phyloP scores from a whole-genome alignment of 1,140 invertebrate genomes.

The Ruditapes philippinarum region DNA sequence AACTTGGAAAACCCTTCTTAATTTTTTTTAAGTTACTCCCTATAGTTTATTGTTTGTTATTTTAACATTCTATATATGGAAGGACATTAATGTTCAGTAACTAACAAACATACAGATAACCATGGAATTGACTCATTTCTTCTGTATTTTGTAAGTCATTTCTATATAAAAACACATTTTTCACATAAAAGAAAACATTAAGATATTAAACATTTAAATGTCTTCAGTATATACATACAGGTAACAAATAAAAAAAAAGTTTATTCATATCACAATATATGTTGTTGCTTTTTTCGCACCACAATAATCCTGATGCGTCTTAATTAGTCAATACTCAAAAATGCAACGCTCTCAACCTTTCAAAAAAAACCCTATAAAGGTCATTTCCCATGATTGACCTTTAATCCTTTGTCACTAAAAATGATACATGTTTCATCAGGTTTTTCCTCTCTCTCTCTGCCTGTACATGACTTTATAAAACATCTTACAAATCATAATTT shows the following conservation, averaged over 20 bases:
- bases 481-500: background rate
- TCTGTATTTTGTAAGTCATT: too few relatives aligned
- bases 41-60: too few relatives aligned
- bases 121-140: too few relatives aligned
- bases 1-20: too few relatives aligned
- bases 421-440: background rate
- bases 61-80: too few relatives aligned
- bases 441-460: background rate
- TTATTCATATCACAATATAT: conserved; percentile 17
- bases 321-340: conserved; percentile 20
- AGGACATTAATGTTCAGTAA: too few relatives aligned
- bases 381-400: background rate
- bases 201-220: background rate
- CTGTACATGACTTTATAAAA: background rate
- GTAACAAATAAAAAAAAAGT: conserved; percentile 26
- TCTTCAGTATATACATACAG: conserved; percentile 18
- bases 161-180: too few relatives aligned
- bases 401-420: background rate
- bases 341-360: background rate
- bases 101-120: too few relatives aligned
- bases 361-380: background rate
- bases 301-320: background rate
- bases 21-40: too few relatives aligned
- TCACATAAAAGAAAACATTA: too few relatives aligned
- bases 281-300: background rate